phyloP scores from a whole-genome alignment of 2,888 invertebrate genomes.

The Diogma glabrata region DNA sequence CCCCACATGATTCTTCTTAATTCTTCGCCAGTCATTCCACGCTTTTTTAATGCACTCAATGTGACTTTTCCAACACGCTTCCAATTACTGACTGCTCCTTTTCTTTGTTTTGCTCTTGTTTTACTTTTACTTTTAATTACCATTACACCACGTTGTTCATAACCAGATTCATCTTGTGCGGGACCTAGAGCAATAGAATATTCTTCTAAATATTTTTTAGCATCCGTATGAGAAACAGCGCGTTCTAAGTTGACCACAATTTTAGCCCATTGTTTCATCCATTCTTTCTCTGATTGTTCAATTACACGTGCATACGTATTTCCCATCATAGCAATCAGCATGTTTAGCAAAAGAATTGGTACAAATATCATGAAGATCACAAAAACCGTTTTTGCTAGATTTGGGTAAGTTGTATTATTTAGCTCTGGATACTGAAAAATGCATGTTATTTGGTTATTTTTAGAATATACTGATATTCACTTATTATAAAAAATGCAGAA shows the following conservation, averaged over 20 bases:
- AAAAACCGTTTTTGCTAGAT: constrained; percentile 90
- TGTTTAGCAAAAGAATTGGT: constrained; percentile 90
- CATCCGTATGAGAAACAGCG: constrained; percentile 80
- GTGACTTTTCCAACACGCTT: constrained; percentile 89
- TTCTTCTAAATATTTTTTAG: constrained; percentile 83
- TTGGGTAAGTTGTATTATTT: constrained; percentile 79
- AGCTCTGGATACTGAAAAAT: constrained; percentile 92
- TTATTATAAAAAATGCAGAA: too few species aligned
- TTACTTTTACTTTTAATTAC: constrained; percentile 96
- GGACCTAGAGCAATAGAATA: constrained; percentile 89
- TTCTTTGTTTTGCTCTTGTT: constrained; percentile 90
- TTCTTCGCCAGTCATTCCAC: constrained; percentile 78
- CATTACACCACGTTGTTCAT: constrained; percentile 88
- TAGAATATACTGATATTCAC: too few species aligned
- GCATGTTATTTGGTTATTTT: constrained; percentile 14
- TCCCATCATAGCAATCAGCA: constrained; percentile 99
- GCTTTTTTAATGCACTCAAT: constrained; percentile 65
- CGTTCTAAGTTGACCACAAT: constrained; percentile 94
- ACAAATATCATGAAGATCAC: constrained; percentile 96
- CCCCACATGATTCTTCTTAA: constrained; percentile 85
- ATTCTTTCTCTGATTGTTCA: constrained; percentile 97
- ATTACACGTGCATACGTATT: constrained; percentile 98
- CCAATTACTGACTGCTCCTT: constrained; percentile 94
- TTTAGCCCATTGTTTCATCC: constrained; percentile 99
- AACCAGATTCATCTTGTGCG: constrained; percentile 61